A percentile compares a stretch with the other conserved stretches of the same genome.
These are phyloP conservation scores for Chesias legatella DNA, from an alignment of 2,888 invertebrate species.

Conservation along the genomic window DNA sequence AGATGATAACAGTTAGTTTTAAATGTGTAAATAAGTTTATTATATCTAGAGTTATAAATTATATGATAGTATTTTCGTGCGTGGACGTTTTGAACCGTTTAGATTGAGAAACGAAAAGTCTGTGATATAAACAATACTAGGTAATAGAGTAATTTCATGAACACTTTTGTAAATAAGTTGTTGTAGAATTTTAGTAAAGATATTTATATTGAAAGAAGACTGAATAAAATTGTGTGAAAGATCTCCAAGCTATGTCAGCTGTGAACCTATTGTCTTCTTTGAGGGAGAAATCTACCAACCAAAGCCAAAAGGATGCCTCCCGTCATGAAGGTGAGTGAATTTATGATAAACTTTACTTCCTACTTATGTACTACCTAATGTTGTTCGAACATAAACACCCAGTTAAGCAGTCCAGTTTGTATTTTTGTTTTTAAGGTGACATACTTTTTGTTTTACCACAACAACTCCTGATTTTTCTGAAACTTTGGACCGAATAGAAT, in stretches of 20 bases:
- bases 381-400: too few relatives aligned
- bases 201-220: constrained; percentile 77
- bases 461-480: constrained; percentile 1
- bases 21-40: constrained; percentile 80
- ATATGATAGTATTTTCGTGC: constrained; percentile 78
- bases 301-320: constrained; percentile 66
- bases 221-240: constrained; percentile 68
- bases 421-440: neutral
- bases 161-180: constrained; percentile 77
- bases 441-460: neutral
- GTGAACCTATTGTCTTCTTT: constrained; percentile 74
- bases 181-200: constrained; percentile 73
- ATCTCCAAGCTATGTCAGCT: constrained; percentile 77
- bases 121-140: constrained; percentile 82
- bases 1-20: constrained; percentile 77
- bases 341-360: neutral
- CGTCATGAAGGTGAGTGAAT: constrained; percentile 61
- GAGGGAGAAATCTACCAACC: constrained; percentile 73
- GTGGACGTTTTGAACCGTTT: constrained; percentile 81
- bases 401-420: neutral
- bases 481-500: constrained; percentile 3
- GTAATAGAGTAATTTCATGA: constrained; percentile 76
- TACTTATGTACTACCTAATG: neutral
- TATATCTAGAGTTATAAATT: constrained; percentile 75
- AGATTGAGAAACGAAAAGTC: constrained; percentile 82